Evolutionary conservation across 1,140 invertebrate genomes (phyloP), one percentile per base, ranked within the genome.

Genomic region (Brachionus manjavacas): DNA sequence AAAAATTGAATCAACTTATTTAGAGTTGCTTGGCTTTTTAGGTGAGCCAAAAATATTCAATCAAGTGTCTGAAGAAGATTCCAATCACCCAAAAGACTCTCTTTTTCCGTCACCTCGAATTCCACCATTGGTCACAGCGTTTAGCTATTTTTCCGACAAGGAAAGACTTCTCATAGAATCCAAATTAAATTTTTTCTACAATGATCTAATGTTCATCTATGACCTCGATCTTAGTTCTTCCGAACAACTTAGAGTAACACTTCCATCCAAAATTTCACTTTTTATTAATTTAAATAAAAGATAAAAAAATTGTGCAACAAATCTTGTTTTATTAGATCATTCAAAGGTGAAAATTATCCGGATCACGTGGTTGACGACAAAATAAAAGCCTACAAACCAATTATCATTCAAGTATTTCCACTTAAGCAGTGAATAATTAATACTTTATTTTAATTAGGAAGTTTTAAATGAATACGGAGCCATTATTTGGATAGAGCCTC

Each of bases 401-500:
- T 81, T 16, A 81, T 81, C 14, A 81, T 81, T 35, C 79, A 81
- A 25, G 76, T 80, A 80, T n/a, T n/a, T 23, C 28, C 28, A 31
- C 7, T 31, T 14, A 16, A 14, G 7, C 20, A 2, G 11, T 68
- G 3, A 25, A n/a, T 11, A 11, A 78, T 78, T 31, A 20, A 4
- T 14, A 49, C 7, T 78, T 9, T 64, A n/a, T 28, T 60, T 55
- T 41, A 7, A 23, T 16, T 35, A 80, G 76, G 52, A 81, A 81
- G 52, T 81, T 14, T 16, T 81, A 11, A 81, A 81, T 28, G 64
- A 60, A 14, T 81, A 43, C 23, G 79, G 79, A 41, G 52, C 79
- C 6, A 68, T 81, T 4, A 81, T 81, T 28, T 81, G 79, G 79
- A 81, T 81, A 25, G 79, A 81, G 28, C 31, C 79, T 12, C 79